Conservation (phyloP, 2,888 invertebrate genomes). For the Julus scanicus region DNA sequence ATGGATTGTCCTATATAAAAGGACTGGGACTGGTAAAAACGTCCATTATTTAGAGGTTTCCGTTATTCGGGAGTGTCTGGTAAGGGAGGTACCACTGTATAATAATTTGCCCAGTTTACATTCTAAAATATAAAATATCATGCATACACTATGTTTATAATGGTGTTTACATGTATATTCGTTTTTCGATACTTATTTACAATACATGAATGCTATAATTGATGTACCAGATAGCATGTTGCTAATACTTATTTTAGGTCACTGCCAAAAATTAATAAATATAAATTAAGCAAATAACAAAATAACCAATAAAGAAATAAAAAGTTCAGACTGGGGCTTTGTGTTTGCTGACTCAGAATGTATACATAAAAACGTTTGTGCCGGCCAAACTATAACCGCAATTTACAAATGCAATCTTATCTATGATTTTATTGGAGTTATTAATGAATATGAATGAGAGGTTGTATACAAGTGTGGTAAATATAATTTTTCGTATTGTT, state of each 20-base stretch:
- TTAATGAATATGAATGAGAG: constrained; percentile 45
- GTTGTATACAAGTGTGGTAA: constrained; percentile 37
- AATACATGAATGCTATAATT: no score
- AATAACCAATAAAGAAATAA: background rate
- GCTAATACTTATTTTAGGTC: background rate
- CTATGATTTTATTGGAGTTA: constrained; percentile 23
- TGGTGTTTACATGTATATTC: background rate
- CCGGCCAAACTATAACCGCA: background rate
- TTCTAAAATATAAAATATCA: no score
- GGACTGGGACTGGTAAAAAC: no score
- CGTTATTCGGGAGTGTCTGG: no score
- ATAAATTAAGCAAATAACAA: background rate
- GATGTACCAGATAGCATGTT: no score
- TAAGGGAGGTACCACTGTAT: no score
- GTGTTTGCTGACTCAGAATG: background rate
- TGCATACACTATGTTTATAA: no score
- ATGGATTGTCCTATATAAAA: no score
- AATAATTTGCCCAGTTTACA: no score
- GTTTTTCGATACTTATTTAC: background rate
- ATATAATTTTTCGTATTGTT: constrained; percentile 37
- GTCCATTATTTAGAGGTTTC: no score
- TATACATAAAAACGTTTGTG: background rate
- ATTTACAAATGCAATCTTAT: constrained; percentile 5
- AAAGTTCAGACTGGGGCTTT: background rate
- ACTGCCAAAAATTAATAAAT: background rate